A percentile compares a stretch with the other conserved stretches of the same genome.
These are phyloP conservation scores for Lysandra coridon DNA, from an alignment of 2,888 invertebrate genomes.

Conservation along the genomic window DNA sequence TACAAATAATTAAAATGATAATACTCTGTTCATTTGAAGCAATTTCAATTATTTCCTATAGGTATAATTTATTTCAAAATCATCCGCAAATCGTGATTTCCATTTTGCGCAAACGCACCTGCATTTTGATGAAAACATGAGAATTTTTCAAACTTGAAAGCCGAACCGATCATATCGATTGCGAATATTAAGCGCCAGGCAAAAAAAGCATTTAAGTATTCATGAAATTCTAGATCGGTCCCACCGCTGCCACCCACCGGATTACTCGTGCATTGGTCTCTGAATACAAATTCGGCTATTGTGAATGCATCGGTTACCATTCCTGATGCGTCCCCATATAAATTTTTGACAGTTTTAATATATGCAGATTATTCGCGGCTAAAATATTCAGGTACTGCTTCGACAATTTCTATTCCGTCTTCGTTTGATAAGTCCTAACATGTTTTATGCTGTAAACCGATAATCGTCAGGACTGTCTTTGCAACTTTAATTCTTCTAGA, in stretches of 20 bases:
- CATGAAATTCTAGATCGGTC: constrained; percentile 64
- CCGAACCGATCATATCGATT: constrained; percentile 21
- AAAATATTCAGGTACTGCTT: constrained; percentile 35
- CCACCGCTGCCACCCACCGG: constrained; percentile 65
- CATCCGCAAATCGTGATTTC: background rate
- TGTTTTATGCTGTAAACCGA: background rate
- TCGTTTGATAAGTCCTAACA: constrained; percentile 29
- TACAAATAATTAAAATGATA: background rate
- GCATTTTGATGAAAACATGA: background rate
- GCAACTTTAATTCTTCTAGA: constrained; percentile 5
- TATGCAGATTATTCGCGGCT: constrained; percentile 44
- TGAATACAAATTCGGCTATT: constrained; percentile 65
- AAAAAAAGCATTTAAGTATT: constrained; percentile 53
- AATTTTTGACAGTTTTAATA: constrained; percentile 47
- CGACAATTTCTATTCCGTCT: constrained; percentile 27
- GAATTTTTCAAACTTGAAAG: constrained; percentile 32
- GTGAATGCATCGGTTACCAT: constrained; percentile 65
- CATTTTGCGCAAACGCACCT: background rate
- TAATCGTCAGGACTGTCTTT: constrained; percentile 43
- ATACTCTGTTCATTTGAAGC: background rate
- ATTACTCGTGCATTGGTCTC: constrained; percentile 65
- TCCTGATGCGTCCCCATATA: constrained; percentile 61
- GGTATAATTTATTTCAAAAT: background rate
- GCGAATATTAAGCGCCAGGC: constrained; percentile 29
- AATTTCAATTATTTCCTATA: background rate